phyloP scores from a whole-genome alignment of 2,113 vertebrate genomes.

The Microcebus ravelobensis region DNA sequence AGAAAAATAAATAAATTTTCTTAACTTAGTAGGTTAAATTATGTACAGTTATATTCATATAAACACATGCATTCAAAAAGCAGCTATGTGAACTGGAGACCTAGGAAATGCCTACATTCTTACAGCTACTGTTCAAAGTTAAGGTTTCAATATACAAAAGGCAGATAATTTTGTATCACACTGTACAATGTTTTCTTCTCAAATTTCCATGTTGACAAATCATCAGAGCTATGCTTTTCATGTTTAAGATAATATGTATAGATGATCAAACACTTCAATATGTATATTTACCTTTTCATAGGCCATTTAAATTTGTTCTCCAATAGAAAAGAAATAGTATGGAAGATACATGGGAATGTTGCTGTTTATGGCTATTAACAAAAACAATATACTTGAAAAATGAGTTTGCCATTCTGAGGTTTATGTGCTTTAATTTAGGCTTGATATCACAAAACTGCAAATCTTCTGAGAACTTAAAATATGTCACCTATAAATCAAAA shows the following conservation, averaged over 20 bases:
- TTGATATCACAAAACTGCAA: not conserved
- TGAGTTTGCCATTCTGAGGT: not conserved
- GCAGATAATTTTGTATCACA: not conserved
- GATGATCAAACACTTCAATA: not conserved
- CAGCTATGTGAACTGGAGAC: not conserved
- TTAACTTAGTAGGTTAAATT: not conserved
- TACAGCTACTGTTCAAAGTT: not conserved
- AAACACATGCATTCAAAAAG: not conserved
- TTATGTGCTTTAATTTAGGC: not conserved
- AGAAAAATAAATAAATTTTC: not conserved
- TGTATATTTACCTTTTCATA: not conserved
- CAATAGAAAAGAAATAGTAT: not conserved
- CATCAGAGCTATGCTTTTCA: not conserved
- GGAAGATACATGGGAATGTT: not conserved
- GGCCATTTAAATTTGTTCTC: not conserved
- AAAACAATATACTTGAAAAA: constrained; percentile 23
- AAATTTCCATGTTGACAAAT: not conserved
- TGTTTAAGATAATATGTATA: not conserved
- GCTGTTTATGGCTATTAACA: not conserved
- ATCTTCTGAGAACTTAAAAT: not conserved
- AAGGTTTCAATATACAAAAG: not conserved
- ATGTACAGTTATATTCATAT: not conserved
- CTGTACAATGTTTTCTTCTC: not conserved
- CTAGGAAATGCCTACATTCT: not conserved
- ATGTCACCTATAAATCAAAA: not conserved